Percentiles rank a stretch among this genome's conserved stretches.
Evolutionary conservation across 2,113 vertebrate species (phyloP).

Genomic region (Perca schrenkii): DNA sequence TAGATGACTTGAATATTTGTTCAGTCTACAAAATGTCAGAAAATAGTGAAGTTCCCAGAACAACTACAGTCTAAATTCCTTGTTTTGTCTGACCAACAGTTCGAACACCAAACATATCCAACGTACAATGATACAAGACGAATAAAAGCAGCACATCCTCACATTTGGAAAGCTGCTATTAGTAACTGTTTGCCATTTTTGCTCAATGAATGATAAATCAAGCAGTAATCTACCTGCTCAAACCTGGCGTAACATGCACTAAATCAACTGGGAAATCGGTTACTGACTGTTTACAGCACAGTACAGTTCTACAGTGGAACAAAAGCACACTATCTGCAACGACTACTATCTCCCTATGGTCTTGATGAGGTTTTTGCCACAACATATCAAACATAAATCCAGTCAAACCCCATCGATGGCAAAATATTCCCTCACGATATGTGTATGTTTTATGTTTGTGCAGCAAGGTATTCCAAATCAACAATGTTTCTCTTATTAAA

Average conservation of each 20-base stretch:
- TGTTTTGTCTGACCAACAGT: background rate
- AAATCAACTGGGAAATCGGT: background rate
- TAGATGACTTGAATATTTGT: background rate
- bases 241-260: background rate
- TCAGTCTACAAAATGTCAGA: background rate
- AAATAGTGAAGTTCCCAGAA: background rate
- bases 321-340: slow-evolving; percentile 27
- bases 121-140: background rate
- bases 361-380: slow-evolving; percentile 15
- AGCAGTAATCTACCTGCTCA: background rate
- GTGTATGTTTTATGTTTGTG: slow-evolving; percentile 51
- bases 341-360: background rate
- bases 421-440: slow-evolving; percentile 42
- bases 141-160: slow-evolving; percentile 4
- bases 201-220: background rate
- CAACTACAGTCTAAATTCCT: background rate
- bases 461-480: slow-evolving; percentile 22
- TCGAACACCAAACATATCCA: background rate
- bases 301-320: slow-evolving; percentile 30
- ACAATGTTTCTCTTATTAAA: background rate
- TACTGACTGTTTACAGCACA: slow-evolving; percentile 44
- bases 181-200: background rate
- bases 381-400: slow-evolving; percentile 49
- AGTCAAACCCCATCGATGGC: slow-evolving; percentile 47
- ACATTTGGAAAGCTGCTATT: background rate